Base-by-base conservation (phyloP, 2,797 vertebrate genomes). In the Amblyopsis hoosieri region DNA sequence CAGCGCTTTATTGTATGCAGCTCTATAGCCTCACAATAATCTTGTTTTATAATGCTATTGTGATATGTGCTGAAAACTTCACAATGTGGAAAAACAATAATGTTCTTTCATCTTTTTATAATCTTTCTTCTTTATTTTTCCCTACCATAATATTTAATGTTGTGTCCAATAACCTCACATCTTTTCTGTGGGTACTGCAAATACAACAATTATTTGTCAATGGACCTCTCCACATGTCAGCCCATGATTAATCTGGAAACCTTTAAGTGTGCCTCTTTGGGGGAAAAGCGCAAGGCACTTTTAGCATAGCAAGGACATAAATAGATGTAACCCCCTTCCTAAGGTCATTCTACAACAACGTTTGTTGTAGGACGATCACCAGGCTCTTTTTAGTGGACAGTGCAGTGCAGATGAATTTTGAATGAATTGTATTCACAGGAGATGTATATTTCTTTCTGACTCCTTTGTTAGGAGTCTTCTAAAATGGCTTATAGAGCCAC, bases 401-500 rank as follows among this genome's bases (percentile, higher is more conserved):
- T 57, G 54, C 14, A n/a, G 31, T 56, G 54, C 9, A 9, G 33
- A 37, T 56, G 37, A 57, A 57, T 4, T 45, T 6, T 42, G 13
- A 7, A 57, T 2, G 50, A 19, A 31, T 54, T 54, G 12, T 31
- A 31, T 54, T 54, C 12, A 54, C 14, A 46, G 17, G 54, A 31
- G 42, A 52, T 51, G 31, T 7, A 10, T 47, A 42, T 14, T 13
- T 29, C 45, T 57, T 47, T 31, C 51, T 62, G 10, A 19, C 64
- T 58, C 13, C 42, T 12, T 12, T 59, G 4, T 54, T 58, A 54
- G 54, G 67, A n/a, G 0, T 65, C 54, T 17, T 13, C 0, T 62
- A 55, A 23, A 60, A 71, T 74, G 63, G 19, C 14, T 52, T 55
- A 51, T 37, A 51, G 19, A 17, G 53, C 56, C 53, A 12, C 19